Conservation (phyloP, 2,888 invertebrate species). For the Andrena fulva region DNA sequence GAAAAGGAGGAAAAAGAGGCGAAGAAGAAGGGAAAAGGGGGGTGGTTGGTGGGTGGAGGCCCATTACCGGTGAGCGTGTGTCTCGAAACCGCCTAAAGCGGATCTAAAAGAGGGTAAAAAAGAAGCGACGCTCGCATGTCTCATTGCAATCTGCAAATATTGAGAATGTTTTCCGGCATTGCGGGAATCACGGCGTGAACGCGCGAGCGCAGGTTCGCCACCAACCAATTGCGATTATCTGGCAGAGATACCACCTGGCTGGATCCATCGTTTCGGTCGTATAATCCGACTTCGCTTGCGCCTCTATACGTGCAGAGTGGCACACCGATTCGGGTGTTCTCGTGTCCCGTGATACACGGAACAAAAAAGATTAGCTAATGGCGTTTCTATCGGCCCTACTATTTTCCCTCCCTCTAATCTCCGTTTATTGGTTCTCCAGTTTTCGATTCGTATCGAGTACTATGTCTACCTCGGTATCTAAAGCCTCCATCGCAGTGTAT, state of each 20-base stretch:
- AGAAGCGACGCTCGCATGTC: slow-evolving; percentile 73
- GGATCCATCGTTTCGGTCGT: slow-evolving; percentile 65
- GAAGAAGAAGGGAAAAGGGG: slow-evolving; percentile 4
- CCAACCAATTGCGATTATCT: slow-evolving; percentile 83
- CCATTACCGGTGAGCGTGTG: slow-evolving; percentile 76
- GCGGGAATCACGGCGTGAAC: slow-evolving; percentile 62
- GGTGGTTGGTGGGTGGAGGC: slow-evolving; percentile 56
- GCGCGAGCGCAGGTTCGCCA: slow-evolving; percentile 44
- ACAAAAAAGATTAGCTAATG: slow-evolving; percentile 62
- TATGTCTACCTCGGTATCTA: not conserved
- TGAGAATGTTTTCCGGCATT: slow-evolving; percentile 78
- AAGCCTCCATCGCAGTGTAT: not conserved
- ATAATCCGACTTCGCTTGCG: slow-evolving; percentile 56
- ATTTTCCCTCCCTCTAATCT: not conserved
- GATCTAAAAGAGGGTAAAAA: slow-evolving; percentile 67
- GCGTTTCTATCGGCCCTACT: slow-evolving; percentile 58
- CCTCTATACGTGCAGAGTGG: slow-evolving; percentile 30
- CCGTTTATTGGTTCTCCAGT: not conserved
- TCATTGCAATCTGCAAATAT: slow-evolving; percentile 77
- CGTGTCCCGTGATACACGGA: slow-evolving; percentile 69
- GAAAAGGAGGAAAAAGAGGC: slow-evolving; percentile 2
- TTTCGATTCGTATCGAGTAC: slow-evolving; percentile 28
- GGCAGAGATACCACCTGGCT: slow-evolving; percentile 71
- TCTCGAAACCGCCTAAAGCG: slow-evolving; percentile 73
- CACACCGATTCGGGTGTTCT: slow-evolving; percentile 64